phyloP scores from a whole-genome alignment of 2,888 invertebrate species.

The Xylota sylvarum region DNA sequence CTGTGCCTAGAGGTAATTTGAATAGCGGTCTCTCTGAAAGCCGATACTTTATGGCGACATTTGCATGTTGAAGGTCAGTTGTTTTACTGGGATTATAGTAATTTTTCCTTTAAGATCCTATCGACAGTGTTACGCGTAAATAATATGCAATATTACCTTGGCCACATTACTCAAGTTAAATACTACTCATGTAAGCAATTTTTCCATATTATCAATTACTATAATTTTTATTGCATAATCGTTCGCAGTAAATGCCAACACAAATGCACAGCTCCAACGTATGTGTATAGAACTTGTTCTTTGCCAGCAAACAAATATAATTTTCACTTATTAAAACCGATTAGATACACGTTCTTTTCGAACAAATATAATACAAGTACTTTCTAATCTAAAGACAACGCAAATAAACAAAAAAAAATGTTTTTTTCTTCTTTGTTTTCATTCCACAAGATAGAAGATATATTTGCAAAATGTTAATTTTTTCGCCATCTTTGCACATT shows the following conservation, averaged over 20 bases:
- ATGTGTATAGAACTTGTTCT: neutral
- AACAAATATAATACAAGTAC: neutral
- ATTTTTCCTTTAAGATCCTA: neutral
- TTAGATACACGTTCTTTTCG: constrained; percentile 24
- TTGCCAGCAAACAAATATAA: constrained; percentile 16
- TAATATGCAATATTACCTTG: neutral
- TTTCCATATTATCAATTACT: neutral
- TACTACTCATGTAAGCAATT: neutral
- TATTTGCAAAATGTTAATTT: constrained; percentile 2
- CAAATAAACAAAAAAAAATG: neutral
- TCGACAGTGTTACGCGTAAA: neutral
- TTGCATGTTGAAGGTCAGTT: neutral
- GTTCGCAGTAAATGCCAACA: neutral
- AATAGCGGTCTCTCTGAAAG: neutral
- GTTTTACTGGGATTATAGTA: neutral
- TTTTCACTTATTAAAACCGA: constrained; percentile 16
- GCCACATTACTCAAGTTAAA: neutral
- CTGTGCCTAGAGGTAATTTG: too few species aligned
- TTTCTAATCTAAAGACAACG: constrained; percentile 25
- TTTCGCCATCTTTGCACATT: neutral
- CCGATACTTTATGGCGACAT: neutral
- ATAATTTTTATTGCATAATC: constrained; percentile 15
- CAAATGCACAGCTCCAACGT: neutral
- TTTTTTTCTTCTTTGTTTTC: neutral
- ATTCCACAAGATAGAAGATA: neutral